Evolutionary conservation across 2,797 vertebrate genomes (phyloP).

Genomic region (Prunella strophiata): DNA sequence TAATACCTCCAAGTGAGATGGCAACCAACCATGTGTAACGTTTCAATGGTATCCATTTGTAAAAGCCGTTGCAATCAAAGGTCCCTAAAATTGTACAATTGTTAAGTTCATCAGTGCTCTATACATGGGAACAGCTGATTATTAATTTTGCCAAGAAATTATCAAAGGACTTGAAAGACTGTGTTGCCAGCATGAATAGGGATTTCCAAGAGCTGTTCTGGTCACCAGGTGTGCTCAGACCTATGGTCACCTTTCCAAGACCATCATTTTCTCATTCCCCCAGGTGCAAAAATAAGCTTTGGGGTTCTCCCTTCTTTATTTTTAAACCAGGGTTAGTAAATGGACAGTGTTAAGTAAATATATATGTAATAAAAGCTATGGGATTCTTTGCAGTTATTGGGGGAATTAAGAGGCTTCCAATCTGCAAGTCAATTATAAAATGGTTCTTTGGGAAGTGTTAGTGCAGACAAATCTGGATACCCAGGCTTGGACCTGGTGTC

Average conservation of each 20-base stretch:
- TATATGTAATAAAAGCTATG: not conserved
- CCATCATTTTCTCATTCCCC: slow-evolving; percentile 36
- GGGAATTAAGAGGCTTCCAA: slow-evolving; percentile 57
- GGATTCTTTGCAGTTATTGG: slow-evolving; percentile 37
- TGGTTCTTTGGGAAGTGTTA: not conserved
- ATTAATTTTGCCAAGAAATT: slow-evolving; percentile 77
- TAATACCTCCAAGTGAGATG: slow-evolving; percentile 97
- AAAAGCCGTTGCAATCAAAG: slow-evolving; percentile 99
- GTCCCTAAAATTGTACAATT: slow-evolving; percentile 99
- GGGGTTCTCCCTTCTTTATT: not conserved
- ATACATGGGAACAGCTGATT: slow-evolving; percentile 78
- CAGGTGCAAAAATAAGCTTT: not conserved
- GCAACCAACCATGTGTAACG: slow-evolving; percentile 91
- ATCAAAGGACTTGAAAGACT: slow-evolving; percentile 70
- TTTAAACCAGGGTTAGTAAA: slow-evolving; percentile 59
- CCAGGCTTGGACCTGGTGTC: not conserved
- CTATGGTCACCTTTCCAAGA: slow-evolving; percentile 45
- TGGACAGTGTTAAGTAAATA: slow-evolving; percentile 25
- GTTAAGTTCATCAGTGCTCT: slow-evolving; percentile 91
- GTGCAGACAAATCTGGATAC: slow-evolving; percentile 36
- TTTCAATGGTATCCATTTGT: slow-evolving; percentile 99
- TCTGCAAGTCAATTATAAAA: slow-evolving; percentile 25
- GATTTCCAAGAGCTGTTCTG: slow-evolving; percentile 63
- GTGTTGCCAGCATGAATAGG: slow-evolving; percentile 88
- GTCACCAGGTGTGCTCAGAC: not conserved